Conservation (phyloP, 2,797 vertebrate species). For the Aplochiton taeniatus region DNA sequence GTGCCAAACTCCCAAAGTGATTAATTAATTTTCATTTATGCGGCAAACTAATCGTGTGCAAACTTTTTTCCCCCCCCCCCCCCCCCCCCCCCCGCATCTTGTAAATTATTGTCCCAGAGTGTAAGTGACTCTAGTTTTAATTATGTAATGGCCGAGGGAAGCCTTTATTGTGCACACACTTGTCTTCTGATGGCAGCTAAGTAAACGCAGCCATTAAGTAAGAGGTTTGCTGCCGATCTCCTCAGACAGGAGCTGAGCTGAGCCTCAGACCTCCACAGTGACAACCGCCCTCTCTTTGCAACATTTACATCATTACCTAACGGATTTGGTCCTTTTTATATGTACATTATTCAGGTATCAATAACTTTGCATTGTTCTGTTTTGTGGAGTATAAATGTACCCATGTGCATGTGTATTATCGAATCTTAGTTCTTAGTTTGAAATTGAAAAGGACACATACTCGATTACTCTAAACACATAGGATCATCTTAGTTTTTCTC, state of each 20-base stretch:
- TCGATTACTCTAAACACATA: neutral
- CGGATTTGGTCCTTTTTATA: no score
- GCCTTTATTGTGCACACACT: constrained; percentile 56
- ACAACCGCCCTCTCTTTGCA: no score
- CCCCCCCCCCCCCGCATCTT: constrained; percentile 42
- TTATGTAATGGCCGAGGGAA: constrained; percentile 62
- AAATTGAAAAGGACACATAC: neutral
- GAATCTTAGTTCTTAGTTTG: no score
- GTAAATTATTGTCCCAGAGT: constrained; percentile 63
- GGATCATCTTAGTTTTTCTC: constrained; percentile 14
- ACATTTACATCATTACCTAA: no score
- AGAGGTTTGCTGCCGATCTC: constrained; percentile 54
- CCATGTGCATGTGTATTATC: no score
- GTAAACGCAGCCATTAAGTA: constrained; percentile 59
- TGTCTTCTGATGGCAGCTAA: constrained; percentile 59
- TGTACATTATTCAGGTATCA: no score
- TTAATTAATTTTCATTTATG: constrained; percentile 74
- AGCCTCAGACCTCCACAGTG: no score
- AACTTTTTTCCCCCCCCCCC: constrained; percentile 25
- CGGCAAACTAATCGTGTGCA: constrained; percentile 56
- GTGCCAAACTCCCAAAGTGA: constrained; percentile 63
- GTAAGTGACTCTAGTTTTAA: constrained; percentile 57
- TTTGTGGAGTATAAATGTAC: no score
- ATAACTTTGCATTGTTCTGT: no score
- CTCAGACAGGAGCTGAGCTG: constrained; percentile 20